These are phyloP conservation scores for Hepsetus odoe DNA, from an alignment of 2,113 vertebrate species.

Conservation along the genomic window DNA sequence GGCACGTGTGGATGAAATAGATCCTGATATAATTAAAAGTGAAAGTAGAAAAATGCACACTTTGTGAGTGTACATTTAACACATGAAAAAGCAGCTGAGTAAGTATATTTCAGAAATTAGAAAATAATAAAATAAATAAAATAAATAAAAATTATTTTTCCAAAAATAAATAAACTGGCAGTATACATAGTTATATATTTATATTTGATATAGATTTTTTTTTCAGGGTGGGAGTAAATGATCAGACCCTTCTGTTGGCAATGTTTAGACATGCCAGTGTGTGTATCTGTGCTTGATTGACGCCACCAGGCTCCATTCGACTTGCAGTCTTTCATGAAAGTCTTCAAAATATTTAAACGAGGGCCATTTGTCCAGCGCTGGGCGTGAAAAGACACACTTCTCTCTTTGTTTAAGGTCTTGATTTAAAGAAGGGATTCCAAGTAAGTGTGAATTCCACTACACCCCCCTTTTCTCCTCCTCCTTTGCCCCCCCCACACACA, in stretches of 20 bases:
- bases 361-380: conserved; percentile 73
- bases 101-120: no score
- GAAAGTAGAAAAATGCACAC: neutral
- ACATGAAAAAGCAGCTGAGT: no score
- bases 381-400: conserved; percentile 75
- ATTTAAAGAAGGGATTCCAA: conserved; percentile 67
- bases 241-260: neutral
- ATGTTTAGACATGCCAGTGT: conserved; percentile 66
- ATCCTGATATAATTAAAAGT: neutral
- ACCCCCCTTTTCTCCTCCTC: conserved; percentile 32
- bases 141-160: no score
- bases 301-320: conserved; percentile 56
- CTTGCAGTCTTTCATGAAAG: conserved; percentile 50
- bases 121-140: no score
- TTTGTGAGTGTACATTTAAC: no score
- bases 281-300: conserved; percentile 55
- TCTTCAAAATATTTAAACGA: conserved; percentile 57
- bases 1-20: neutral
- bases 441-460: conserved; percentile 62
- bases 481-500: conserved; percentile 7
- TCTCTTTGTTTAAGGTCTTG: conserved; percentile 67
- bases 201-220: no score
- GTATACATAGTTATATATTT: no score
- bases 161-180: no score
- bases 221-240: no score